phyloP scores from a whole-genome alignment of 2,888 invertebrate species.

The Cantharis nigra region DNA sequence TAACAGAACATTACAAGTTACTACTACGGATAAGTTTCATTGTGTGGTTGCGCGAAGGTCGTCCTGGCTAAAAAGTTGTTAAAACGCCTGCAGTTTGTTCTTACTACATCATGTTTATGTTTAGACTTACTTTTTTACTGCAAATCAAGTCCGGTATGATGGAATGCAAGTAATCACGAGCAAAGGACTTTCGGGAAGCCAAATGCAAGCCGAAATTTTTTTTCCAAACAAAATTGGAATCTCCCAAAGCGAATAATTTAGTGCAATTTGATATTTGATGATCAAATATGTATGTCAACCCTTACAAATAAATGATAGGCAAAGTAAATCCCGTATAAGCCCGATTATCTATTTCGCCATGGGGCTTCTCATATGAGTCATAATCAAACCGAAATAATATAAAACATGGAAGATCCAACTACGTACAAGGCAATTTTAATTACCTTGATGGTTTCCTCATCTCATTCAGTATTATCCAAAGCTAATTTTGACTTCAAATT shows the following conservation, averaged over 20 bases:
- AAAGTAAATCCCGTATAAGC: not conserved
- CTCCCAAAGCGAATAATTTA: not conserved
- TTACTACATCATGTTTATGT: slow-evolving; percentile 1
- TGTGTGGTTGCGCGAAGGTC: slow-evolving; percentile 1
- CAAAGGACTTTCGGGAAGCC: not conserved
- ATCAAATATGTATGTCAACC: not conserved
- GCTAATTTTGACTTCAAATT: not conserved
- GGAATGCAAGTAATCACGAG: not conserved
- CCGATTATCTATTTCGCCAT: not conserved
- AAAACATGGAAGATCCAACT: not conserved
- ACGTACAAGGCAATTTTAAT: not conserved
- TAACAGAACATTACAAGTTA: not conserved
- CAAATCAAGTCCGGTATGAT: not conserved
- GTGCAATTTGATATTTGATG: not conserved
- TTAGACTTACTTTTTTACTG: not conserved
- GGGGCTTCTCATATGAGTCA: not conserved
- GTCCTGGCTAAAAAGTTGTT: not conserved
- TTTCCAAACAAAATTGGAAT: not conserved
- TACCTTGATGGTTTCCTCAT: not conserved
- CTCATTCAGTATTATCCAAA: not conserved
- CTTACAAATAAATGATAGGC: not conserved
- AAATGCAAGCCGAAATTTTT: not conserved
- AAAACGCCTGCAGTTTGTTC: not conserved
- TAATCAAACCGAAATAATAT: not conserved
- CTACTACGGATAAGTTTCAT: not conserved